Percentiles rank a stretch among this genome's conserved stretches.
These are phyloP conservation scores for Doryteuthis pealeii DNA, from an alignment of 1,140 invertebrate genomes.

Conservation along the genomic window DNA sequence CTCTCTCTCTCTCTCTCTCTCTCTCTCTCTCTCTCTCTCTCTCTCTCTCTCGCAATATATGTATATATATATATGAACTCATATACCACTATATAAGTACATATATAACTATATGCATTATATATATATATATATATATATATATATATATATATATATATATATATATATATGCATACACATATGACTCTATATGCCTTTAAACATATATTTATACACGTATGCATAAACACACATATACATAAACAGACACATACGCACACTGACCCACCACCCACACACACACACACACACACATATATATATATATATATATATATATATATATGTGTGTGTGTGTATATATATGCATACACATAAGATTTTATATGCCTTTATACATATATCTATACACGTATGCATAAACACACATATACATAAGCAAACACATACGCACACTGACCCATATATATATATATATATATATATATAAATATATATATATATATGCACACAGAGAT, in stretches of 20 bases:
- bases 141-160: not conserved
- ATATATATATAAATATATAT: no score
- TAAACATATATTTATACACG: no score
- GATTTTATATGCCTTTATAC: not conserved
- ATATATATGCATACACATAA: not conserved
- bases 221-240: not conserved
- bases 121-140: slow-evolving; percentile 4
- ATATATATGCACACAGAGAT: no score
- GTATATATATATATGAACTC: not conserved
- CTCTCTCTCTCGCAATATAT: not conserved
- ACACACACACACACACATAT: not conserved
- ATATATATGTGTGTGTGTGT: not conserved
- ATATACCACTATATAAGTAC: not conserved
- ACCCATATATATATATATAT: no score
- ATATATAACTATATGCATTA: no score
- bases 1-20: not conserved
- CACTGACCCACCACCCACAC: not conserved
- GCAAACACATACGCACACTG: no score
- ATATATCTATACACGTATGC: not conserved
- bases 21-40: not conserved
- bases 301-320: slow-evolving; percentile 4
- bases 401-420: not conserved
- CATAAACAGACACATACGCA: not conserved
- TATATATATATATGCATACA: not conserved
- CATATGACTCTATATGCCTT: no score